Evolutionary conservation across 2,797 vertebrate genomes (phyloP), one percentile per base, ranked within the genome.

Genomic region (Oreonectes daqikongensis): DNA sequence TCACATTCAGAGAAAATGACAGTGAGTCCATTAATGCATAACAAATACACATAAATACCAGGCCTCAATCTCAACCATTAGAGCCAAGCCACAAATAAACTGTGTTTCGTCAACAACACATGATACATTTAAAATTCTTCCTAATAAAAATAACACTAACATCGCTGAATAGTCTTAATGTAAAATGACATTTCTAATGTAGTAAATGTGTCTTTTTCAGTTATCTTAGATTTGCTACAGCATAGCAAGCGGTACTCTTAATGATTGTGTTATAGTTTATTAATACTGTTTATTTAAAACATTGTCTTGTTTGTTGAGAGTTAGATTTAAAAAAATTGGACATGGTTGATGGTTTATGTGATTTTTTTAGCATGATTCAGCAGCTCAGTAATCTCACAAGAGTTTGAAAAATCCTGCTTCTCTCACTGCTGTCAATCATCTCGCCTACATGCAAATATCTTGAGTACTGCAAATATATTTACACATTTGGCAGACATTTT

Each of bases 371-470:
- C 15, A 55, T 55, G 50, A 57, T 70, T 70, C 32, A 70, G 20
- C 42, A 22, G 57, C 44, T 65, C 14, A 26, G 52, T 64, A 65
- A 65, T 65, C 72, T 35, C 32, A 40, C 22, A 24, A 40, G 46
- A 64, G 17, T 10, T 57, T 57, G 11, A 40, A 22, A 53, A 22
- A 30, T 8, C 3, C 55, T 20, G 24, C 52, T 55, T 30, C 30
- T 26, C 75, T 7, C 66, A 40, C 17, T 38, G 22, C 75, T 52
- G 44, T 71, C 76, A 65, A 17, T 55, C 75, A 71, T 53, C 17
- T 61, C 55, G 40, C 26, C 24, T 12, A 20, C 57, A 48, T 17
- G 15, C 44, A 44, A 48, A 17, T 11, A 15, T n/a, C n/a, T n/a
- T n/a, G 17, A 46, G 17, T 46, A 46, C 44, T 17, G 44, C 44